These are phyloP conservation scores for Euphydryas editha DNA, from an alignment of 2,888 invertebrate species.

Conservation along the genomic window DNA sequence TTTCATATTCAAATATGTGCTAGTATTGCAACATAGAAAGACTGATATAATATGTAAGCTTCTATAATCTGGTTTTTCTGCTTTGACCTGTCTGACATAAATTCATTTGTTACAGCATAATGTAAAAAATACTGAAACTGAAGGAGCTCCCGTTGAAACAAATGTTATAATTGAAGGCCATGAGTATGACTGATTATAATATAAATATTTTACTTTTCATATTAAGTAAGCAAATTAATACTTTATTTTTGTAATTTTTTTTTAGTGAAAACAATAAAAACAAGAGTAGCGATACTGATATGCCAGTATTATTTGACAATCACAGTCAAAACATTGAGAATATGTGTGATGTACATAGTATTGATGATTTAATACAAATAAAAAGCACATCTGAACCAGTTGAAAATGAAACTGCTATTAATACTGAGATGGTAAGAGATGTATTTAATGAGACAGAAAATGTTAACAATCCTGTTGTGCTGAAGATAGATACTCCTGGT, in stretches of 20 bases:
- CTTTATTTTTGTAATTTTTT: background rate
- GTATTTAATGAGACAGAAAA: background rate
- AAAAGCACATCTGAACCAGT: background rate
- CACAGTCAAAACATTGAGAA: background rate
- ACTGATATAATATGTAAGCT: too few species aligned
- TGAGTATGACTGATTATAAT: background rate
- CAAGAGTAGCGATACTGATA: background rate
- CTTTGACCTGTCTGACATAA: too few species aligned
- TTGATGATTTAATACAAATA: slow-evolving; percentile 9
- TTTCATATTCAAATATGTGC: too few species aligned
- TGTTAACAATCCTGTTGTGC: background rate
- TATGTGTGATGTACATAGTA: background rate
- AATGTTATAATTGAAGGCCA: too few species aligned
- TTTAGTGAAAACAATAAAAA: background rate
- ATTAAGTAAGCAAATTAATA: background rate
- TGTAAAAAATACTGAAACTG: too few species aligned
- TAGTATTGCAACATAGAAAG: too few species aligned
- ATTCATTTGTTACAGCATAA: too few species aligned
- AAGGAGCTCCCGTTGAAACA: too few species aligned
- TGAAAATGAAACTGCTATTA: background rate
- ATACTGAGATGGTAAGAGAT: background rate
- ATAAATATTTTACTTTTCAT: background rate
- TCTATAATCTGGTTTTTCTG: too few species aligned
- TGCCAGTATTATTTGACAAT: background rate
- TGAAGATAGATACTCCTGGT: background rate